Conservation (phyloP, 2,797 vertebrate species). For the Parotocinclus haroldoi region DNA sequence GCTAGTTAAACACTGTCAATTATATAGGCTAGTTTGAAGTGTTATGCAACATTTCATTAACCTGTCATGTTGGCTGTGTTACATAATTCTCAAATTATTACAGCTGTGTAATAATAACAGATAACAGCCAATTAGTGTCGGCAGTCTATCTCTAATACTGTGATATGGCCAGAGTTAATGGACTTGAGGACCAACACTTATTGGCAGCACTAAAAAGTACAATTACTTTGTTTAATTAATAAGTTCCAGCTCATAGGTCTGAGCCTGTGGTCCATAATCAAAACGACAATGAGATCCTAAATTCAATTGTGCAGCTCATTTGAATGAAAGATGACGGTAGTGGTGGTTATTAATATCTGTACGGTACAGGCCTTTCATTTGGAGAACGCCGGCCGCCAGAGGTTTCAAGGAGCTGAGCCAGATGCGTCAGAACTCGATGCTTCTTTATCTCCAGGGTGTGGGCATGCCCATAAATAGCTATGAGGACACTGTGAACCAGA, state of each 20-base stretch:
- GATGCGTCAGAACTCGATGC: neutral
- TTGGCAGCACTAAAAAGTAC: constrained; percentile 21
- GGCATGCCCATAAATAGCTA: too few species aligned
- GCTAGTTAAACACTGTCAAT: neutral
- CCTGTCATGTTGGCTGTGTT: neutral
- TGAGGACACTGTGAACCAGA: too few species aligned
- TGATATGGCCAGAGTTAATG: neutral
- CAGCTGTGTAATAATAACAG: neutral
- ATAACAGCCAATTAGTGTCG: neutral
- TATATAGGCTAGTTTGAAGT: too few species aligned
- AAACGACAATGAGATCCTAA: constrained; percentile 67
- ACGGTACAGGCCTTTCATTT: constrained; percentile 27
- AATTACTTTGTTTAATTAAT: constrained; percentile 57
- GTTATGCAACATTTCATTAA: too few species aligned
- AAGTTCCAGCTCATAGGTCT: constrained; percentile 57
- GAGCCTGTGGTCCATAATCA: constrained; percentile 63
- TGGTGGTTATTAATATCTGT: constrained; percentile 65
- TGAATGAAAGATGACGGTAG: constrained; percentile 64
- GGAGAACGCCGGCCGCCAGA: constrained; percentile 1
- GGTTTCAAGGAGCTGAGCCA: constrained; percentile 7
- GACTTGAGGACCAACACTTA: constrained; percentile 4
- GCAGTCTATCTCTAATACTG: neutral
- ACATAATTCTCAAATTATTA: neutral
- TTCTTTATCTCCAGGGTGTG: too few species aligned
- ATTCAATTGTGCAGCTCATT: constrained; percentile 66